Evolutionary conservation across 2,888 invertebrate species (phyloP).

Genomic region (Trisateles emortualis): DNA sequence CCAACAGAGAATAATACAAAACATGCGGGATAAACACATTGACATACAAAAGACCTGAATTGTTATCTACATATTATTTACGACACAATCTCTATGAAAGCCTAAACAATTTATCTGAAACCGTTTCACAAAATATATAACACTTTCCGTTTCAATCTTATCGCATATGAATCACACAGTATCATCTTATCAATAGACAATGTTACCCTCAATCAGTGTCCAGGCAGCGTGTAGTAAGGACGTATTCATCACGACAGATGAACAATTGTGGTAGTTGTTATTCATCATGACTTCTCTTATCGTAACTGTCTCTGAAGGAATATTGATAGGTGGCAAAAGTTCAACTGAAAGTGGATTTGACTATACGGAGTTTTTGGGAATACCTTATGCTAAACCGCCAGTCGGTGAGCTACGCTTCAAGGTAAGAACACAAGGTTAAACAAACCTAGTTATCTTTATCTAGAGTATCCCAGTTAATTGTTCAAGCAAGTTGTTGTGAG

Average conservation of each 20-base stretch:
- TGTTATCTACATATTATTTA: neutral
- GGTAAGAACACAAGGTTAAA: constrained; percentile 41
- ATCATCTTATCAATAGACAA: neutral
- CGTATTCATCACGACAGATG: neutral
- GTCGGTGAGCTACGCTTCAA: constrained; percentile 68
- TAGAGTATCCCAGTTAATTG: neutral
- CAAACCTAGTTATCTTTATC: neutral
- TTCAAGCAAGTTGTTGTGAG: too few relatives aligned
- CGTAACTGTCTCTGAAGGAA: constrained; percentile 68
- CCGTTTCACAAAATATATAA: neutral
- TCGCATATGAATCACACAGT: neutral
- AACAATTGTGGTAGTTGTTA: neutral
- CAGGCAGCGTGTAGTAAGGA: neutral
- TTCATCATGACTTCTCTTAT: constrained; percentile 43
- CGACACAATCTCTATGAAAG: neutral
- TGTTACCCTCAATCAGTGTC: neutral
- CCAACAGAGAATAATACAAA: too few relatives aligned
- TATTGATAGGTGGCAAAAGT: constrained; percentile 64
- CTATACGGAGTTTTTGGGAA: constrained; percentile 76
- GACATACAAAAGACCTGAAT: neutral
- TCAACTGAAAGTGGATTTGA: constrained; percentile 66
- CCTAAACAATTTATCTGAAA: neutral
- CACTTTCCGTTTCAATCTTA: neutral
- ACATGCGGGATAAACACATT: too few relatives aligned
- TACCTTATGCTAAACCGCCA: constrained; percentile 86